phyloP scores from a whole-genome alignment of 2,113 vertebrate genomes.

The Gymnorhina tibicen region DNA sequence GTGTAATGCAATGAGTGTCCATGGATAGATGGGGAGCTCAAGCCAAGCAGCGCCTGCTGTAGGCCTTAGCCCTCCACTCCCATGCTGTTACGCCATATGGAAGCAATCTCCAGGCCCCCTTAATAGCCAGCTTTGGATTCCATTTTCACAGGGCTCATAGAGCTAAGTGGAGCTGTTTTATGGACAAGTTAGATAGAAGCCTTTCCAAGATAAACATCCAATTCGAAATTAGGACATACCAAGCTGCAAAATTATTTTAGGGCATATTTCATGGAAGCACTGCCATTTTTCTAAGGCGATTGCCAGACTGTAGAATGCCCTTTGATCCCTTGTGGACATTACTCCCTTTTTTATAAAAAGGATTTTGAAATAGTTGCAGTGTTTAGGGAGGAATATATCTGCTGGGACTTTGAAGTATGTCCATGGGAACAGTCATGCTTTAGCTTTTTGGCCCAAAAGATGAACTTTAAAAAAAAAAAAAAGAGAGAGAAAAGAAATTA shows the following conservation, averaged over 20 bases:
- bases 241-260: slow-evolving; percentile 83
- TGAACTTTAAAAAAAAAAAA: slow-evolving; percentile 30
- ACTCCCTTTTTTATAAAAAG: slow-evolving; percentile 78
- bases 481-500: neutral
- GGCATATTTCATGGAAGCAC: slow-evolving; percentile 91
- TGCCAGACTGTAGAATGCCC: slow-evolving; percentile 87
- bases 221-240: slow-evolving; percentile 82
- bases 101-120: slow-evolving; percentile 93
- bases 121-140: slow-evolving; percentile 95
- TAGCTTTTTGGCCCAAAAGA: slow-evolving; percentile 67
- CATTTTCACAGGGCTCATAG: slow-evolving; percentile 94
- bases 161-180: slow-evolving; percentile 98
- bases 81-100: slow-evolving; percentile 99
- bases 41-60: slow-evolving; percentile 88
- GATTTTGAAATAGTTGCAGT: slow-evolving; percentile 76
- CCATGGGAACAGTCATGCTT: slow-evolving; percentile 71
- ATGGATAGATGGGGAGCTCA: slow-evolving; percentile 83
- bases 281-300: slow-evolving; percentile 88
- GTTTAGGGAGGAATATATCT: slow-evolving; percentile 77
- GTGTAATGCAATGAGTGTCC: slow-evolving; percentile 95
- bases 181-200: slow-evolving; percentile 96
- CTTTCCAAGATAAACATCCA: slow-evolving; percentile 99
- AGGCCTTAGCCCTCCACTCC: slow-evolving; percentile 84
- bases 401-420: slow-evolving; percentile 78
- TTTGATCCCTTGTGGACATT: slow-evolving; percentile 87